A percentile compares a stretch with the other conserved stretches of the same genome.
Evolutionary conservation across 2,888 invertebrate species (phyloP).

Genomic region (Byasa hedistus): DNA sequence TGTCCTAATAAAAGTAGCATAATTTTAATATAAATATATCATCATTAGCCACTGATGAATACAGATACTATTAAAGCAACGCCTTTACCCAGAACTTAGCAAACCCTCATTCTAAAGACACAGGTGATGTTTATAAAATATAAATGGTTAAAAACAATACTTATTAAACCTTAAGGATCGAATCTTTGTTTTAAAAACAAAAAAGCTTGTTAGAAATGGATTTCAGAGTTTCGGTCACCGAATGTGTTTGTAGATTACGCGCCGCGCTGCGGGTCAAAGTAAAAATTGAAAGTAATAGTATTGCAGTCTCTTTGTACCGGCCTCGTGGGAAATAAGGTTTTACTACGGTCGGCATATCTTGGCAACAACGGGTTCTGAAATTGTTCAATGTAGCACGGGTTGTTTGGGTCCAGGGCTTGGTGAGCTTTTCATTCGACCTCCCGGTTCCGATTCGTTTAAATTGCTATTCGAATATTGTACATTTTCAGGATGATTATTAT

Average conservation of each 20-base stretch:
- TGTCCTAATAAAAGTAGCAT: too few relatives aligned
- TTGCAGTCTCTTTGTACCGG: background rate
- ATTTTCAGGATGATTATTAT: too few relatives aligned
- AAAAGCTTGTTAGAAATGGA: background rate
- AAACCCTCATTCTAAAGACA: too few relatives aligned
- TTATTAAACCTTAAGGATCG: background rate
- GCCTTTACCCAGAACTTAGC: too few relatives aligned
- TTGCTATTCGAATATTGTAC: too few relatives aligned
- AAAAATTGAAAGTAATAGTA: slow-evolving; percentile 22
- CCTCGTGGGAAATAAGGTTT: slow-evolving; percentile 16
- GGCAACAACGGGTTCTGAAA: background rate
- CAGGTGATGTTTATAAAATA: too few relatives aligned
- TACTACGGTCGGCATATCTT: background rate
- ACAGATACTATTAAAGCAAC: too few relatives aligned
- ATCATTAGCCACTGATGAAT: too few relatives aligned
- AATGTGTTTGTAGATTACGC: background rate
- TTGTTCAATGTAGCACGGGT: background rate
- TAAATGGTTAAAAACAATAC: too few relatives aligned
- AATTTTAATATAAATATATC: too few relatives aligned
- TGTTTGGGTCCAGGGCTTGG: background rate
- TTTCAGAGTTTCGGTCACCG: background rate
- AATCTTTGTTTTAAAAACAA: background rate
- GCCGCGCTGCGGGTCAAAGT: slow-evolving; percentile 2
- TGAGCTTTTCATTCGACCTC: too few relatives aligned
- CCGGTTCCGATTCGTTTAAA: too few relatives aligned